Conservation (phyloP, 2,888 invertebrate genomes). For the Bombyx huttoni region DNA sequence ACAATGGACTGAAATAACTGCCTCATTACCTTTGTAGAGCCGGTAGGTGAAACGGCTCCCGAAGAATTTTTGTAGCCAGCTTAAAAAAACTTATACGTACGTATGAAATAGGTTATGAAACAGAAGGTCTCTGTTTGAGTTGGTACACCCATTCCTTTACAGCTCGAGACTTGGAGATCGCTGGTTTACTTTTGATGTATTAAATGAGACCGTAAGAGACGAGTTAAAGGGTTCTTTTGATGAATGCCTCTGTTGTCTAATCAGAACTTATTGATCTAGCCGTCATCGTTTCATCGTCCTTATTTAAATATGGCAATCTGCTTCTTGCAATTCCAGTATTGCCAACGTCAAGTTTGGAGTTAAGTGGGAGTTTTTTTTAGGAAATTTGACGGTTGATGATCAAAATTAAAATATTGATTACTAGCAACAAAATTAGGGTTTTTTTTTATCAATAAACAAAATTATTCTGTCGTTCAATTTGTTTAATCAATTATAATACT, state of each 20-base stretch:
- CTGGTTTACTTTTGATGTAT: background rate
- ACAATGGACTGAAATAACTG: conserved; percentile 69
- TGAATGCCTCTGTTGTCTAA: background rate
- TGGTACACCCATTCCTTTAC: background rate
- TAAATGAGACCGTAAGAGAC: background rate
- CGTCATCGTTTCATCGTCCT: background rate
- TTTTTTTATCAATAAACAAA: too few relatives aligned
- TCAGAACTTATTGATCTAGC: background rate
- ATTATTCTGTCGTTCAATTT: too few relatives aligned
- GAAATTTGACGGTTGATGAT: too few relatives aligned
- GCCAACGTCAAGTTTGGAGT: too few relatives aligned
- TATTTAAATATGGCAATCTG: too few relatives aligned
- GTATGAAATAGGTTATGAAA: conserved; percentile 17
- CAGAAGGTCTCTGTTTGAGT: background rate
- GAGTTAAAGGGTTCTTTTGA: background rate
- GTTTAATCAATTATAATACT: too few relatives aligned
- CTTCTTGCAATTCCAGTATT: too few relatives aligned
- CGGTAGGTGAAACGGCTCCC: conserved; percentile 47
- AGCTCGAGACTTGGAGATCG: background rate
- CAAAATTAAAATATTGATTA: too few relatives aligned
- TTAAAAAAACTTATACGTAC: conserved; percentile 22
- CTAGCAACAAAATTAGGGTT: too few relatives aligned
- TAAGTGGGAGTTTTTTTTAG: too few relatives aligned
- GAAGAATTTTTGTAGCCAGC: conserved; percentile 39
- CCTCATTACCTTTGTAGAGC: conserved; percentile 67